Conservation (phyloP, 1,140 invertebrate genomes). For the Leucophenga varia region DNA sequence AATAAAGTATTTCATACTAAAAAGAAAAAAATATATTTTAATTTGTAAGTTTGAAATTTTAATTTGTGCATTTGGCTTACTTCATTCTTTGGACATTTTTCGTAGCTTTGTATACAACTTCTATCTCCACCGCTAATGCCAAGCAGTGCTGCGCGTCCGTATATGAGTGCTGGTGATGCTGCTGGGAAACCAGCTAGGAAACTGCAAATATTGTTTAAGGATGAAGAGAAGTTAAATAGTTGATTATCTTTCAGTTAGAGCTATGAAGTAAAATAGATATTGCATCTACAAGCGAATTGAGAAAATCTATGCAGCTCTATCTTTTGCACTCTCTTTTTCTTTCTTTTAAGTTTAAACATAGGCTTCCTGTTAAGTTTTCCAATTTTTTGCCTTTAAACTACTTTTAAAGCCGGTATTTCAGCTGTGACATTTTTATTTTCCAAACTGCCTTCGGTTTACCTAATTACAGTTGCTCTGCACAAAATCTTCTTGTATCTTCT, state of each 20-base stretch:
- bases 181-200: constrained; percentile 56
- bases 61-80: constrained; percentile 29
- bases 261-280: neutral
- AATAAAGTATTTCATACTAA: constrained; percentile 69
- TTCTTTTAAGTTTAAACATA: no score
- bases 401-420: neutral
- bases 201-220: constrained; percentile 33
- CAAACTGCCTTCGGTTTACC: constrained; percentile 6
- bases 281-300: neutral
- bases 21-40: neutral
- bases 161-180: constrained; percentile 66
- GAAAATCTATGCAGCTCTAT: no score
- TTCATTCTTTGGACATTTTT: constrained; percentile 70
- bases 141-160: constrained; percentile 71
- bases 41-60: neutral
- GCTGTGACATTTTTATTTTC: constrained; percentile 9
- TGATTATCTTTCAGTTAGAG: neutral
- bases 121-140: constrained; percentile 67
- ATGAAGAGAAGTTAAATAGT: neutral
- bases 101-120: constrained; percentile 67
- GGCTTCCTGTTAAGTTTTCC: no score
- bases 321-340: no score
- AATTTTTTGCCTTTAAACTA: no score
- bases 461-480: no score
- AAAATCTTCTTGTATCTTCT: no score